Percentiles rank a stretch among this genome's conserved stretches.
These are phyloP conservation scores for Anser brachyrhynchus DNA, from an alignment of 2,113 vertebrate genomes.

Conservation along the genomic window DNA sequence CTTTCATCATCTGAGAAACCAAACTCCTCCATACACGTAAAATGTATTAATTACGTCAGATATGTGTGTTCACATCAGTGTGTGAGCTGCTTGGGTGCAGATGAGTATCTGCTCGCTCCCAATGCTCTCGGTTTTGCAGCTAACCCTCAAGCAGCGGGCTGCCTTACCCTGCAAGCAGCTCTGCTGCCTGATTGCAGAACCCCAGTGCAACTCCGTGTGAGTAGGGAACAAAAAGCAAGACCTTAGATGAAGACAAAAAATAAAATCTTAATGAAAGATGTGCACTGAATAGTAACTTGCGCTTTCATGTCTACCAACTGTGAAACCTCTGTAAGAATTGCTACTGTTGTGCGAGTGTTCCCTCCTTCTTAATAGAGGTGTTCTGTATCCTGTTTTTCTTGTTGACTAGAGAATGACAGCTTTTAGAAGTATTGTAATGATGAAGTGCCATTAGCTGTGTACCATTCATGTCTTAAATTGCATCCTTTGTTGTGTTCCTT, in stretches of 20 bases:
- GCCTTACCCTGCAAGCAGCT: neutral
- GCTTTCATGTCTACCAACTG: neutral
- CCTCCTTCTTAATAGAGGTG: conserved; percentile 10
- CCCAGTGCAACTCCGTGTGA: neutral
- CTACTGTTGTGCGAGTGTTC: neutral
- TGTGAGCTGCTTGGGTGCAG: neutral
- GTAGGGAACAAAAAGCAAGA: neutral
- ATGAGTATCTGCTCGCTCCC: fast-evolving
- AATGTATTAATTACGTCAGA: neutral
- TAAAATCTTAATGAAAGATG: neutral
- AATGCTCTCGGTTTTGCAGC: neutral
- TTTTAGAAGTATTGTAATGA: conserved; percentile 10
- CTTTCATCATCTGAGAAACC: neutral
- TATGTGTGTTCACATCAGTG: fast-evolving
- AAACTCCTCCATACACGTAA: neutral
- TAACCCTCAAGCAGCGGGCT: fast-evolving
- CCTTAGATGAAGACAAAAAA: neutral
- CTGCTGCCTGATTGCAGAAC: neutral
- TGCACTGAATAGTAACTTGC: neutral
- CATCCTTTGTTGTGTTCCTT: conserved; percentile 31
- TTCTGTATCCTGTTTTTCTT: conserved; percentile 39
- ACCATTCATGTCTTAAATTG: neutral
- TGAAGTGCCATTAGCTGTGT: conserved; percentile 26
- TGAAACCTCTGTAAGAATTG: neutral
- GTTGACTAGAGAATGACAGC: conserved; percentile 31